Evolutionary conservation across 2,797 vertebrate species (phyloP).

Genomic region (Syndactyla subalaris): DNA sequence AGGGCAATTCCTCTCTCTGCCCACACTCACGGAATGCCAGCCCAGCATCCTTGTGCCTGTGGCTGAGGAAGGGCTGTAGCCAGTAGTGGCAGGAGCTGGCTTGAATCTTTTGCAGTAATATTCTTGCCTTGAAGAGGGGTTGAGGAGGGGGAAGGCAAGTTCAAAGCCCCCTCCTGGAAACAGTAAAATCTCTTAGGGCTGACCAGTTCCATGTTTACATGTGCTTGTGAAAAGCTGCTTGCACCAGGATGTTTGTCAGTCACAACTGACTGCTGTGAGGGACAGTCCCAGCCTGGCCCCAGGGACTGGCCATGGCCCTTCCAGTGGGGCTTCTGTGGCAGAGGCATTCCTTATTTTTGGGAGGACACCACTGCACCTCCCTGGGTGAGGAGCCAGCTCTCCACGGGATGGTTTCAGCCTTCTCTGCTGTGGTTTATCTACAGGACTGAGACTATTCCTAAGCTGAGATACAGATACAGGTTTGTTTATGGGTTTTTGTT

Average conservation of each 20-base stretch:
- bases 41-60: background rate
- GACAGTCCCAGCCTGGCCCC: background rate
- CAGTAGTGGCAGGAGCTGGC: background rate
- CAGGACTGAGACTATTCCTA: background rate
- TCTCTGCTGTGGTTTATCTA: background rate
- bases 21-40: background rate
- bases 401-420: background rate
- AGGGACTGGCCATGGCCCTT: accelerated
- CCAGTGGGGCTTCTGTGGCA: accelerated
- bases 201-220: background rate
- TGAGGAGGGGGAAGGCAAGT: accelerated
- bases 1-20: constrained; percentile 15
- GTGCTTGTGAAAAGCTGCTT: background rate
- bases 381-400: background rate
- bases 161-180: background rate
- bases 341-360: background rate
- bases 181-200: background rate
- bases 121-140: background rate
- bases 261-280: background rate
- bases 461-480: background rate
- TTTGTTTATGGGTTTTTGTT: background rate
- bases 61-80: background rate
- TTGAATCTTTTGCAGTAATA: background rate
- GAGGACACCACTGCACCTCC: accelerated
- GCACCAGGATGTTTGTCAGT: background rate